Evolutionary conservation across 2,113 vertebrate genomes (phyloP).

Genomic region (Chlorocebus sabaeus): DNA sequence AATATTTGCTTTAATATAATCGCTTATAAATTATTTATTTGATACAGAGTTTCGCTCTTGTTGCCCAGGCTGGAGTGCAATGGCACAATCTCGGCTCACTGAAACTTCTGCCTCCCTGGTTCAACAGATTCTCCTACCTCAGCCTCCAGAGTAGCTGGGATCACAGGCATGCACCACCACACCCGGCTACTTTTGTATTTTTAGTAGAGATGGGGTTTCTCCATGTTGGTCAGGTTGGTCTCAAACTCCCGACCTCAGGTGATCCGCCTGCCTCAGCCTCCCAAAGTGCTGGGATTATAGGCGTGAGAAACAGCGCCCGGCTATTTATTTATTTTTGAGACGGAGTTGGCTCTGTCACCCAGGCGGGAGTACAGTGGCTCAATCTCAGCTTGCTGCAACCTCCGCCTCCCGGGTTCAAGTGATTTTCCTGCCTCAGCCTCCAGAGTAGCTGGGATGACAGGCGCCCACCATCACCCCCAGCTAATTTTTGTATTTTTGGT

Average conservation of each 20-base stretch:
- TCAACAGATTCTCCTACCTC: not conserved
- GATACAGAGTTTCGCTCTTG: not conserved
- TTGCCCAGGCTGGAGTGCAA: not conserved
- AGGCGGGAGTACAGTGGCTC: no score
- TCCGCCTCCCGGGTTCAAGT: no score
- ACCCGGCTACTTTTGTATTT: not conserved
- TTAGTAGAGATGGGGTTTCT: not conserved
- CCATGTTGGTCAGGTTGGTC: not conserved
- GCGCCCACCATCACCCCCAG: accelerated
- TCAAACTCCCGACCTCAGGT: not conserved
- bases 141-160: not conserved
- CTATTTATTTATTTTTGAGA: no score
- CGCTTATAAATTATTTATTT: not conserved
- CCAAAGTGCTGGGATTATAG: not conserved
- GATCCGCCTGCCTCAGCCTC: not conserved
- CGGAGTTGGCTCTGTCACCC: no score
- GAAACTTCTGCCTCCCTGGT: not conserved
- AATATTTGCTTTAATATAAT: slow-evolving; percentile 17
- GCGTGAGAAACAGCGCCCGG: no score
- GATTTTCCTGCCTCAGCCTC: not conserved
- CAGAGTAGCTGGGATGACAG: not conserved
- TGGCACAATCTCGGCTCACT: not conserved
- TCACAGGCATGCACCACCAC: not conserved
- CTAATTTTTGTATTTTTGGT: not conserved
- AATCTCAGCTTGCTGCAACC: no score